Evolutionary conservation across 2,888 invertebrate genomes (phyloP), one percentile per base, ranked within the genome.

Genomic region (Coenonympha arcania): DNA sequence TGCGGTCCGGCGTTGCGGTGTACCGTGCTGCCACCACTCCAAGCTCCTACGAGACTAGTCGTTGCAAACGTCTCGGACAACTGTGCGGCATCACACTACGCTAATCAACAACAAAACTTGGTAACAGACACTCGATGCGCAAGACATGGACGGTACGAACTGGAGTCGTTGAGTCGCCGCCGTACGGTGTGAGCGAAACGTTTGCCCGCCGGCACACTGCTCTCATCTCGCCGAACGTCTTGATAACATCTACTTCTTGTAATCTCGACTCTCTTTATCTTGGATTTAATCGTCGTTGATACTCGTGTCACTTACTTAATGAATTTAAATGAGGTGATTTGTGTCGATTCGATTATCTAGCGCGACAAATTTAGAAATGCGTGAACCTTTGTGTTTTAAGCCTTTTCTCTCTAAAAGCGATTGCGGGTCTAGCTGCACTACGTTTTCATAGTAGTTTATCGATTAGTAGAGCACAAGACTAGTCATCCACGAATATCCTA

Each of bases 21-120:
- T 70, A 68, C 72, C 75, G 79, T 77, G 79, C 80, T 72, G 70
- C 65, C 77, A 74, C 74, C 78, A 70, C 76, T 74, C 75, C 71
- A 84, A 84, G 85, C 84, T 71, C 70, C 76, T 80, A 80, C 62
- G 68, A 58, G 74, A 71, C 77, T 76, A 81, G 68, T 68, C 73
- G 68, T 72, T 72, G 75, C 74, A 73, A 75, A 76, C 75, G 73
- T 69, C 73, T 70, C 71, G 66, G 71, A 67, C 69, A 69, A 71
- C 66, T 52, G 83, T 84, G 82, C 79, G 75, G 76, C 84, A 84
- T 78, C 69, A 82, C 82, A 85, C 84, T 85, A 85, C 79, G 68
- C 85, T 83, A 85, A 65, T 79, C 69, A 82, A 84, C 79, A 84
- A 76, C 81, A 82, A 84, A 75, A 78, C 69, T 80, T 69, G 71